Evolutionary conservation across 2,113 vertebrate genomes (phyloP), one percentile per base, ranked within the genome.

Genomic region (Ciconia maguari): DNA sequence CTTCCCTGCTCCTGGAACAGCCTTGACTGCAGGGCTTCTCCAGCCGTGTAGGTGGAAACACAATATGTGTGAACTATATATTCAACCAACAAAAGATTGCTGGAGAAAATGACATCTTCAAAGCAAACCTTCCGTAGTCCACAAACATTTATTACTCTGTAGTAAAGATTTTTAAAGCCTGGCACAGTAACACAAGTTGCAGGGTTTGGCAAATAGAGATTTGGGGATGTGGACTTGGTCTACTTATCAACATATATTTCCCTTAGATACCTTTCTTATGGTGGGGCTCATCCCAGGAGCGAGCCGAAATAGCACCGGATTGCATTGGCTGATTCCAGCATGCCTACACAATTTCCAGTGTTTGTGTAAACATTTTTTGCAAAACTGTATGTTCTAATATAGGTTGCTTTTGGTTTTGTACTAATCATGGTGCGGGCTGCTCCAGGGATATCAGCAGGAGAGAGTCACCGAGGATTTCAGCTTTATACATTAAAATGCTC

Each of bases 1-100:
- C 89, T 97, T 97, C 95, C 95, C 92, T 89, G 83, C 95, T 90
- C 95, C 95, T 95, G 97, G 97, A 95, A 94, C 96, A 93, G 93
- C 55, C 94, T 77, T 89, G 92, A 70, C 96, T 97, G 91, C 93
- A 55, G 96, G 91, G 93, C 96, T 97, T 30, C 97, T 97, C 90
- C 94, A 92, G 96, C 93, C 74, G 29, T 91, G 95, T 62, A 91
- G 95, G 96, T 97, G 93, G 94, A 96, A 94, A 96, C 93, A 90
- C 91, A 93, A 87, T 90, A 87, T 74, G 91, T 78, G 83, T 51
- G 94, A 97, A 46, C 77, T 87, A 11, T 16, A 38, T 58, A 17
- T 81, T 70, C 52, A 66, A 66, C 94, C 92, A 75, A n/a, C 94
- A 88, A 51, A 88, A 96, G 93, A 36, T 84, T 30, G 74, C 96